Conservation (phyloP, 2,797 vertebrate species). For the Xiphorhynchus erythropygius region DNA sequence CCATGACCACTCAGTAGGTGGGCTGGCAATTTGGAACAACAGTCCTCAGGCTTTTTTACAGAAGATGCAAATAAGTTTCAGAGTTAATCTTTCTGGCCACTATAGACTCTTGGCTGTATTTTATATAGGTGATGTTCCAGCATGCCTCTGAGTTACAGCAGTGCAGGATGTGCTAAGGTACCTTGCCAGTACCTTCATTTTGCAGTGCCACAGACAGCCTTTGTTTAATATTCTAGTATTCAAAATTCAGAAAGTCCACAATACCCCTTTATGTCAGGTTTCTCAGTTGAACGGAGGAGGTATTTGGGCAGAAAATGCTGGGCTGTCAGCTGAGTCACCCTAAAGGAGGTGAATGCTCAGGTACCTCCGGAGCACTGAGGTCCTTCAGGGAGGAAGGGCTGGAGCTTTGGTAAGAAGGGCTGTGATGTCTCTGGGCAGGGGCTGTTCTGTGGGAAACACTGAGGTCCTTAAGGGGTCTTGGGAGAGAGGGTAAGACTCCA, state of each 20-base stretch:
- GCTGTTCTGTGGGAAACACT: not conserved
- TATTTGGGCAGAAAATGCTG: not conserved
- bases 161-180: not conserved
- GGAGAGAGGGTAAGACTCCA: not conserved
- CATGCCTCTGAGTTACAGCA: not conserved
- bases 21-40: not conserved
- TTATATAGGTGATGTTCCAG: too few relatives aligned
- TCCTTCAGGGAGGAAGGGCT: not conserved
- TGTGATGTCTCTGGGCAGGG: not conserved
- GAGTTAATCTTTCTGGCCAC: too few relatives aligned
- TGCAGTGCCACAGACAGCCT: not conserved
- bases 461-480: not conserved
- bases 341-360: fast-evolving
- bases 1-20: not conserved
- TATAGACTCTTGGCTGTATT: too few relatives aligned
- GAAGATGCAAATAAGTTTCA: too few relatives aligned
- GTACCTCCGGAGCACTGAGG: not conserved
- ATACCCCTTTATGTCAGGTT: not conserved
- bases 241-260: not conserved
- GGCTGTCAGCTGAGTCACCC: fast-evolving
- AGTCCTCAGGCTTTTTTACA: not conserved
- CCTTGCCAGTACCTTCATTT: not conserved
- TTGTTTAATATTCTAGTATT: not conserved
- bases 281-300: not conserved
- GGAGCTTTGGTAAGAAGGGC: fast-evolving